Percentiles rank a stretch among this genome's conserved stretches.
phyloP scores from a whole-genome alignment of 2,113 vertebrate genomes.

The Struthio camelus region DNA sequence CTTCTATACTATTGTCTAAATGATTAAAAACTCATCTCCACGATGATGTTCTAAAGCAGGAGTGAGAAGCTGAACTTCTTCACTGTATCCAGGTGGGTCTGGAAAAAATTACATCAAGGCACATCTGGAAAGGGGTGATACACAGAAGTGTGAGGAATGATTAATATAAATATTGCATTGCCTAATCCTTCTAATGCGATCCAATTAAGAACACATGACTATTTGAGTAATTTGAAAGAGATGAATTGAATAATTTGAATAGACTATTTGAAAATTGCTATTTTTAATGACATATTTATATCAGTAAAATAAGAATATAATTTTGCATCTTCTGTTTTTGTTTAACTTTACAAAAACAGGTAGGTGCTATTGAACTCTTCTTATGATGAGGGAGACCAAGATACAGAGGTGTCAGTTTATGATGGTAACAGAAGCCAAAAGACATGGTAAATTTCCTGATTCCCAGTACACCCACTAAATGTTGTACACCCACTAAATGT shows the following conservation, averaged over 20 bases:
- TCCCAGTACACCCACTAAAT: background rate
- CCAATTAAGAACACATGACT: background rate
- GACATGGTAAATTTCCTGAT: background rate
- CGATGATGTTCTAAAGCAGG: background rate
- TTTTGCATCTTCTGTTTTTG: background rate
- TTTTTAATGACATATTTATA: background rate
- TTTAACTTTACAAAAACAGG: background rate
- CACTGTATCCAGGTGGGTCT: background rate
- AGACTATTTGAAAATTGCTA: background rate
- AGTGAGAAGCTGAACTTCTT: background rate
- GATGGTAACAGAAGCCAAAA: background rate
- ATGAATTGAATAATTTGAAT: no score
- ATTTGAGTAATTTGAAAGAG: background rate
- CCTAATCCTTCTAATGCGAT: background rate
- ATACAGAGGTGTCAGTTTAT: background rate
- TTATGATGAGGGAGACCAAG: background rate
- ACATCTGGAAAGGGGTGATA: background rate
- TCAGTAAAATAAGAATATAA: background rate
- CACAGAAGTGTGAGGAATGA: background rate
- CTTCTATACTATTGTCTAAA: background rate
- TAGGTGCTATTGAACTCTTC: background rate
- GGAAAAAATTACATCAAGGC: background rate
- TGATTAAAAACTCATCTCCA: background rate
- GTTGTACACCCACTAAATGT: background rate
- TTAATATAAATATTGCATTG: background rate